Percentiles rank a stretch among this genome's conserved stretches.
phyloP scores from a whole-genome alignment of 2,113 vertebrate species.

The Galemys pyrenaicus region DNA sequence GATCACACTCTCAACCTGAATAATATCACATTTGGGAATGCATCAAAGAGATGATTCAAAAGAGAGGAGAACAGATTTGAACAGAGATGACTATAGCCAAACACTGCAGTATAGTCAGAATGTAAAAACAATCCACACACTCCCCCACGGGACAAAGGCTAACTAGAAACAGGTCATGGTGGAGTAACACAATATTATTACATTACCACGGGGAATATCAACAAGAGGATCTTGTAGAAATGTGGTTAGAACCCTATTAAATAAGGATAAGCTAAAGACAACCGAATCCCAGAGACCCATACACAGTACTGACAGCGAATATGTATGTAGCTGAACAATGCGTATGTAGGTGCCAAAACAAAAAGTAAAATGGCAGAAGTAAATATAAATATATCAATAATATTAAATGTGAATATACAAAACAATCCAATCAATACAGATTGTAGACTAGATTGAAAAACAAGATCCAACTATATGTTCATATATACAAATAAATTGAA shows the following conservation, averaged over 20 bases:
- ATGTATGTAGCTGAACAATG: not conserved
- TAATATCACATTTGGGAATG: conserved; percentile 20
- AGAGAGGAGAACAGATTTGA: not conserved
- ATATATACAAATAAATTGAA: not conserved
- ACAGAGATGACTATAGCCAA: conserved; percentile 8
- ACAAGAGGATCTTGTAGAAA: not conserved
- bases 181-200: not conserved
- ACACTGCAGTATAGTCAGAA: not conserved
- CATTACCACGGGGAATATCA: not conserved
- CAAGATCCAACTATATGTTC: not conserved
- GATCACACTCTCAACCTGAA: not conserved
- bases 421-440: not conserved
- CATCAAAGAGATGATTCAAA: conserved; percentile 1
- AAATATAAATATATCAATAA: not conserved
- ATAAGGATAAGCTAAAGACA: not conserved
- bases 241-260: not conserved
- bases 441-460: not conserved
- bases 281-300: not conserved
- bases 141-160: not conserved
- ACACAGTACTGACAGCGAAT: not conserved
- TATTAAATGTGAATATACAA: not conserved
- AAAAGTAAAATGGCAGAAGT: not conserved
- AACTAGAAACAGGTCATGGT: not conserved
- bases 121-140: conserved; percentile 7
- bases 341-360: not conserved